Conservation (phyloP, 2,113 vertebrate species). For the Fregata magnificens region DNA sequence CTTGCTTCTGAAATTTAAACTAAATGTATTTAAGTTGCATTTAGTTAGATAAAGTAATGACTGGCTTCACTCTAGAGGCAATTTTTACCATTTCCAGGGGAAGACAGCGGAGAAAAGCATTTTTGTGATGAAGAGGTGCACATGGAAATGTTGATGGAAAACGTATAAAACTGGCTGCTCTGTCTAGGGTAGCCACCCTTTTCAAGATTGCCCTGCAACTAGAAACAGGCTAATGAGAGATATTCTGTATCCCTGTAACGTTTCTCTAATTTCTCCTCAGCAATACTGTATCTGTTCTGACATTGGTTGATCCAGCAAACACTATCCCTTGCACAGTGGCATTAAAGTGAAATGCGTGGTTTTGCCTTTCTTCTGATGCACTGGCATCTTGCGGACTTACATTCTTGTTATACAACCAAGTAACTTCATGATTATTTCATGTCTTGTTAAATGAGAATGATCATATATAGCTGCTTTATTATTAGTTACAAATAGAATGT, state of each 20-base stretch:
- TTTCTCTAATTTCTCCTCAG: not conserved
- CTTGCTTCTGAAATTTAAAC: not conserved
- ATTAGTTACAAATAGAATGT: not conserved
- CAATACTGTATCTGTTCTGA: not conserved
- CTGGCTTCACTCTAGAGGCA: not conserved
- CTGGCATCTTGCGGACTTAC: not conserved
- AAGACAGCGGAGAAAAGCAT: not conserved
- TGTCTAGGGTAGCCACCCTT: not conserved
- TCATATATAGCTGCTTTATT: not conserved
- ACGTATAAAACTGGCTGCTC: not conserved
- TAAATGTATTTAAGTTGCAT: not conserved
- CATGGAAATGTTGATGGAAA: not conserved
- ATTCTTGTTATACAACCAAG: not conserved
- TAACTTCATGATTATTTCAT: not conserved
- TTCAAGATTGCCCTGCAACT: not conserved
- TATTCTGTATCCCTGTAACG: not conserved
- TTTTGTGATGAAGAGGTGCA: not conserved
- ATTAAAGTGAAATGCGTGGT: accelerated
- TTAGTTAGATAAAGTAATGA: not conserved
- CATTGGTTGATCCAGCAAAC: not conserved
- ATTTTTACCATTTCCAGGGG: not conserved
- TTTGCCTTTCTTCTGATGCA: not conserved
- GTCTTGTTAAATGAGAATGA: not conserved
- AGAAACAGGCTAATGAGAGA: not conserved
- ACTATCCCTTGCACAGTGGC: not conserved